Percentiles rank a stretch among this genome's conserved stretches.
phyloP scores from a whole-genome alignment of 1,140 invertebrate genomes.

The Dendrolimus punctatus region DNA sequence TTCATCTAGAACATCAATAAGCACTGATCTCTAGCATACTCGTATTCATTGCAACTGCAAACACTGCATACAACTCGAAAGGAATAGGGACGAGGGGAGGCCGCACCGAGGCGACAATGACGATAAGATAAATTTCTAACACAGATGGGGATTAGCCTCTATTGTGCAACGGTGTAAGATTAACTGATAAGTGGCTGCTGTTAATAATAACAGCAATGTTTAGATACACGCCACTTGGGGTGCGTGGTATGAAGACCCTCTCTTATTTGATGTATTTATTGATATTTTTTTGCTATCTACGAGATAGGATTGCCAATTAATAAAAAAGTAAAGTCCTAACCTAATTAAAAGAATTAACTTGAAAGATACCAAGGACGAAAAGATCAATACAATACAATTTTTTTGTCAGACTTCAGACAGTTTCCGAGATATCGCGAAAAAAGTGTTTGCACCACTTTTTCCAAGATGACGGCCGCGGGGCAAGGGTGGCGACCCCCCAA shows the following conservation, averaged over 20 bases:
- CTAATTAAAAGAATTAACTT: too few species aligned
- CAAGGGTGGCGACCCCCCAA: too few species aligned
- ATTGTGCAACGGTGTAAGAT: slow-evolving; percentile 66
- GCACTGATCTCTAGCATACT: not conserved
- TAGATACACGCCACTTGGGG: slow-evolving; percentile 37
- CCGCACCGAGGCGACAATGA: slow-evolving; percentile 47
- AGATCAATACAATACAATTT: too few species aligned
- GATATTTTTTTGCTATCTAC: slow-evolving; percentile 22
- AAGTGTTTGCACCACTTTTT: too few species aligned
- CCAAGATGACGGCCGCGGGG: too few species aligned
- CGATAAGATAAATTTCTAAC: slow-evolving; percentile 67
- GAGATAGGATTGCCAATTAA: not conserved
- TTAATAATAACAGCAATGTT: slow-evolving; percentile 67
- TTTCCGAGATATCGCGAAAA: too few species aligned
- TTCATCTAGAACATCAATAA: slow-evolving; percentile 3
- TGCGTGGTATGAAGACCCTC: slow-evolving; percentile 21
- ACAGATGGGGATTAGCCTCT: slow-evolving; percentile 59
- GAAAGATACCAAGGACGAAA: too few species aligned
- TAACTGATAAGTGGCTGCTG: slow-evolving; percentile 67
- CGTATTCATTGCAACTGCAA: slow-evolving; percentile 1
- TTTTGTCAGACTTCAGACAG: too few species aligned
- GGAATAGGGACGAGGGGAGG: slow-evolving; percentile 15
- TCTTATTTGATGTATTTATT: slow-evolving; percentile 30
- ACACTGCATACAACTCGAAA: not conserved
- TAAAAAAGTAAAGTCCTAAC: too few species aligned